Conservation (phyloP, 2,888 invertebrate genomes). For the Ypsolopha sequella region DNA sequence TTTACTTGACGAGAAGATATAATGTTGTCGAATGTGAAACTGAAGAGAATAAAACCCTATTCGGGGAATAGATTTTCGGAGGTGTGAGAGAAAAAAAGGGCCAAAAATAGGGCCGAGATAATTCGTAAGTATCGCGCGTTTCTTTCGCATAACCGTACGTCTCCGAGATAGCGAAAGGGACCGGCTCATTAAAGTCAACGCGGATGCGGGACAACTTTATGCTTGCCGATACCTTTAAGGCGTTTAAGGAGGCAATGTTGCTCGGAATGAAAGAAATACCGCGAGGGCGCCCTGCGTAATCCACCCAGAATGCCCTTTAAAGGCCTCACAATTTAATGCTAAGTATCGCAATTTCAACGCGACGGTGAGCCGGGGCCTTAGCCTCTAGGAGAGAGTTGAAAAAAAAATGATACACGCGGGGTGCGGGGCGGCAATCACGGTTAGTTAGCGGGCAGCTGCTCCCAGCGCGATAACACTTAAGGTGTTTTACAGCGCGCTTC, state of each 20-base stretch:
- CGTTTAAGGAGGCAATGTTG: constrained; percentile 51
- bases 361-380: constrained; percentile 35
- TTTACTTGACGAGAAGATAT: constrained; percentile 55
- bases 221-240: constrained; percentile 60
- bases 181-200: constrained; percentile 61
- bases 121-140: constrained; percentile 41
- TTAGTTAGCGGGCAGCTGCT: constrained; percentile 58
- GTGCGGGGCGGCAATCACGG: constrained; percentile 33
- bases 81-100: constrained; percentile 27
- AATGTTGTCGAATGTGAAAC: constrained; percentile 50
- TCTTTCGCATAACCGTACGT: constrained; percentile 49
- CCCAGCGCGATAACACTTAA: constrained; percentile 39
- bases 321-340: constrained; percentile 63
- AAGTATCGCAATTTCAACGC: constrained; percentile 62
- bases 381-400: constrained; percentile 42
- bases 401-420: constrained; percentile 49
- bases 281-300: constrained; percentile 41
- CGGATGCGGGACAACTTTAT: constrained; percentile 51
- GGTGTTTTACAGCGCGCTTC: constrained; percentile 34
- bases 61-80: constrained; percentile 39
- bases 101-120: constrained; percentile 26
- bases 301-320: constrained; percentile 50
- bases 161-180: constrained; percentile 56
- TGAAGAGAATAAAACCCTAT: constrained; percentile 19
- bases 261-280: constrained; percentile 46